Percentiles rank a stretch among this genome's conserved stretches.
Evolutionary conservation across 2,888 invertebrate species (phyloP).

Genomic region (Netelia virgata): DNA sequence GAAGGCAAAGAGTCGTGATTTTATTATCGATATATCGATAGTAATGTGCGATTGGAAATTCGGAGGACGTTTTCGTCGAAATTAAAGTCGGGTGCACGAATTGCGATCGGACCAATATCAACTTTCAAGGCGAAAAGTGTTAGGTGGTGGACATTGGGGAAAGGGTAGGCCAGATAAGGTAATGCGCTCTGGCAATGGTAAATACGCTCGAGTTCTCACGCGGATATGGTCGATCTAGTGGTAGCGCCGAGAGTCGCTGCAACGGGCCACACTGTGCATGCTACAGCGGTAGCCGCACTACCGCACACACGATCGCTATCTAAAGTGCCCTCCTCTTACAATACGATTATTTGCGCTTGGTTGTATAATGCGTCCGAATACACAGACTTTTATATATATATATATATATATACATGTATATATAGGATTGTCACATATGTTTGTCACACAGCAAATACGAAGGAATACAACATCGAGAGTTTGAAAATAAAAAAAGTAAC

Average conservation of each 20-base stretch:
- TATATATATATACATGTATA: conserved; percentile 20
- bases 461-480: conserved; percentile 10
- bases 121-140: conserved; percentile 73
- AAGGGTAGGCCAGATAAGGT: conserved; percentile 74
- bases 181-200: conserved; percentile 72
- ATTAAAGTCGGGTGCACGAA: conserved; percentile 11
- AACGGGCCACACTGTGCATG: conserved; percentile 5
- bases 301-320: conserved; percentile 74
- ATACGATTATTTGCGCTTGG: conserved; percentile 76
- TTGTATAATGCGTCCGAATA: conserved; percentile 70
- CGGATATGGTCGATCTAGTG: conserved; percentile 72
- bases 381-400: conserved; percentile 23
- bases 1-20: too few species aligned
- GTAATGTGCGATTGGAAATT: too few species aligned
- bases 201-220: conserved; percentile 74
- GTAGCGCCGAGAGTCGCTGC: conserved; percentile 1
- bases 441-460: neutral
- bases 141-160: conserved; percentile 70
- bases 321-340: conserved; percentile 72
- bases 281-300: conserved; percentile 4
- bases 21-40: too few species aligned
- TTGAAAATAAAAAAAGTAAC: conserved; percentile 23
- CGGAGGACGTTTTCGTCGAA: neutral
- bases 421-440: neutral
- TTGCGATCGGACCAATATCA: conserved; percentile 40